phyloP scores from a whole-genome alignment of 2,888 invertebrate species.

The Pandemis corylana region DNA sequence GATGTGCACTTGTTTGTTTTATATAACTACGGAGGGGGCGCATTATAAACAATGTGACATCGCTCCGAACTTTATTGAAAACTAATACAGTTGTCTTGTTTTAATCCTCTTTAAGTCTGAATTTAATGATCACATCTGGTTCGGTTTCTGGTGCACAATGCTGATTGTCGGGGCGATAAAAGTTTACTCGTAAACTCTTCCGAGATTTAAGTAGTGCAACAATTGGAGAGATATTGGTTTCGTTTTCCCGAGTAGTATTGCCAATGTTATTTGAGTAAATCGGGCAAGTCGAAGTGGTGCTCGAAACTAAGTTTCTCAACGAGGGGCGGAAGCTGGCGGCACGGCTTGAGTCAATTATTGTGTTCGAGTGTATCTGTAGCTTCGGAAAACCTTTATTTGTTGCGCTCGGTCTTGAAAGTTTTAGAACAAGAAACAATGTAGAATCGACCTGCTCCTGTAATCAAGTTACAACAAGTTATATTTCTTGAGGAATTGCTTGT shows the following conservation, averaged over 20 bases:
- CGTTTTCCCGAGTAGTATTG: constrained; percentile 14
- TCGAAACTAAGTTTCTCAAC: constrained; percentile 63
- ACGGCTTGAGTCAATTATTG: constrained; percentile 61
- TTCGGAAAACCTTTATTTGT: constrained; percentile 16
- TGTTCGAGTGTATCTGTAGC: constrained; percentile 46
- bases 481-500: neutral
- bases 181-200: constrained; percentile 24
- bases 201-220: constrained; percentile 25
- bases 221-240: constrained; percentile 37
- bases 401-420: constrained; percentile 5
- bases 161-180: constrained; percentile 18
- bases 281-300: constrained; percentile 57
- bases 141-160: constrained; percentile 1
- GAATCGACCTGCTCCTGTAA: neutral
- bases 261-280: constrained; percentile 40
- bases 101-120: constrained; percentile 24
- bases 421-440: neutral
- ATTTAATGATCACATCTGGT: constrained; percentile 37
- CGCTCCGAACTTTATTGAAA: constrained; percentile 43
- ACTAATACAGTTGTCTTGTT: constrained; percentile 40
- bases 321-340: constrained; percentile 64
- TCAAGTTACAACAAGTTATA: neutral
- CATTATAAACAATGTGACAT: constrained; percentile 65
- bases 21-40: constrained; percentile 57
- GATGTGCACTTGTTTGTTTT: constrained; percentile 82